phyloP scores from a whole-genome alignment of 2,113 vertebrate genomes.

The Catharus minimus region DNA sequence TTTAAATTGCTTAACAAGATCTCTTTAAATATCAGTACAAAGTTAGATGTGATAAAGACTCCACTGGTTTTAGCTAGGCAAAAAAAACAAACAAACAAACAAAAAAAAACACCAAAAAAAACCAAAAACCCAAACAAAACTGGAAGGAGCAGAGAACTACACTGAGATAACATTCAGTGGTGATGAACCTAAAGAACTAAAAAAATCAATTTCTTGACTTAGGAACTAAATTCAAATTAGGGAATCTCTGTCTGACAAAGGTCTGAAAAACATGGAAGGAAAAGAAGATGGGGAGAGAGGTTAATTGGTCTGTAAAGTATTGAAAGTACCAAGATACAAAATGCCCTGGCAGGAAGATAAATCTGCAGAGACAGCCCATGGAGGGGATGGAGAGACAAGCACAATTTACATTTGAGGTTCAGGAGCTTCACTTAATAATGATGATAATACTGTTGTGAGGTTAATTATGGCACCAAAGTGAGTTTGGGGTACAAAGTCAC shows the following conservation, averaged over 20 bases:
- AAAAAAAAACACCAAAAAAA: background rate
- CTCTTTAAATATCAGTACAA: constrained; percentile 15
- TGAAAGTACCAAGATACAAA: background rate
- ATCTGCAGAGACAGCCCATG: background rate
- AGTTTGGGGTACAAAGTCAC: background rate
- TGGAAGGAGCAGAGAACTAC: background rate
- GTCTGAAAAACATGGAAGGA: background rate
- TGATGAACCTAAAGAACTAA: background rate
- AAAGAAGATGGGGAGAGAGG: background rate
- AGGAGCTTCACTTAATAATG: background rate
- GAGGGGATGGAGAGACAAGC: background rate
- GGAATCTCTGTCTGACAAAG: background rate
- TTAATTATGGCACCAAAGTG: background rate
- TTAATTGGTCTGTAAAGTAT: background rate
- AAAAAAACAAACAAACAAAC: background rate
- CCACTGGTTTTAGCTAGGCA: background rate
- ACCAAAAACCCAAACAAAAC: background rate
- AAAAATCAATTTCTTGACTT: constrained; percentile 7
- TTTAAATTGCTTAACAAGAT: constrained; percentile 20
- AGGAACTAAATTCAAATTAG: background rate
- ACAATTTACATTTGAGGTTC: background rate
- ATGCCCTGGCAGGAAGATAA: background rate
- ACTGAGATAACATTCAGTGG: background rate
- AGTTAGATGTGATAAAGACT: background rate
- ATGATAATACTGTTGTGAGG: background rate